Evolutionary conservation across 2,113 vertebrate species (phyloP).

Genomic region (Gopherus evgoodei): DNA sequence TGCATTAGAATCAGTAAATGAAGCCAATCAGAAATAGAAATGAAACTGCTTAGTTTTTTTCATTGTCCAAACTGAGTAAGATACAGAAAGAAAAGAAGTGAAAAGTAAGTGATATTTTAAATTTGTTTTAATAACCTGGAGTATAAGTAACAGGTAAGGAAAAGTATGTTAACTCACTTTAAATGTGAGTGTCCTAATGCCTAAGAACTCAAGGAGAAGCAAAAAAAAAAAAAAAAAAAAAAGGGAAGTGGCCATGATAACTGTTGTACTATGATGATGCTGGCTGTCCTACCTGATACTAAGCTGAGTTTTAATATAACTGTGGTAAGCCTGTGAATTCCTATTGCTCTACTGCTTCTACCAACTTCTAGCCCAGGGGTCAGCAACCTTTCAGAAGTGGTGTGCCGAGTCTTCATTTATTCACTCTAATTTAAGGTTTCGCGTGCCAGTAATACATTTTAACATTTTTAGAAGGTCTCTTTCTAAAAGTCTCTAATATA

Average conservation of each 20-base stretch:
- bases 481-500: too few relatives aligned
- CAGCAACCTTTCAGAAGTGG: too few relatives aligned
- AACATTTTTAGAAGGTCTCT: too few relatives aligned
- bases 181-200: background rate
- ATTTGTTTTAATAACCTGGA: background rate
- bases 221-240: background rate
- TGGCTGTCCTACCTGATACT: background rate
- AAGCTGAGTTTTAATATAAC: accelerated
- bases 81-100: background rate
- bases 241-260: background rate
- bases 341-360: background rate
- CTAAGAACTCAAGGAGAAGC: background rate
- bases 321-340: background rate
- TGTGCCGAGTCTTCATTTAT: too few relatives aligned
- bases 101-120: background rate
- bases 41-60: background rate
- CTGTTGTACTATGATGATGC: background rate
- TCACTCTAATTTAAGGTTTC: too few relatives aligned
- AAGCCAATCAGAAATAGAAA: background rate
- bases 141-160: background rate
- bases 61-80: background rate
- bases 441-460: too few relatives aligned
- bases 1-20: background rate
- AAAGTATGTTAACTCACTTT: background rate
- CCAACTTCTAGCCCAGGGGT: background rate